Evolutionary conservation across 2,113 vertebrate species (phyloP), one percentile per base, ranked within the genome.

Genomic region (Oncorhynchus keta): DNA sequence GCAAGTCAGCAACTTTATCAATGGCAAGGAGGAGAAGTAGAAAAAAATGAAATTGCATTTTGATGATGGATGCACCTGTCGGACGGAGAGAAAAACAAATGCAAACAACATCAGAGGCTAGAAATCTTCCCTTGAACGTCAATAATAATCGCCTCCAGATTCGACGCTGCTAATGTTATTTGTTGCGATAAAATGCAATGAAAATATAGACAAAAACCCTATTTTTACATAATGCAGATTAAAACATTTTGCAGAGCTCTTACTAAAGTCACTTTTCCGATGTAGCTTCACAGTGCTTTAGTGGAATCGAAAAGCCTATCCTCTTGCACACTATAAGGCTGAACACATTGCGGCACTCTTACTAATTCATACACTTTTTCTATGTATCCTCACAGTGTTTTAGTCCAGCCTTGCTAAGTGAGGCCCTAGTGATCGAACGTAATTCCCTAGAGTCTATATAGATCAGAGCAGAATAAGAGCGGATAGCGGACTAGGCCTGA

Each of bases 1-100:
- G 88, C 87, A 85, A 91, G 90, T 93, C 91, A 93, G 92, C 92
- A 92, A 92, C 91, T 94, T 93, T 91, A 93, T 92, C 89, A 91
- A 88, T 83, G 90, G 76, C 89, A 35, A 35, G 26, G 65, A 70
- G n/a, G 45, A 74, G 35, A 32, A 5, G 68, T 84, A 73, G 83
- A 86, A 88, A 91, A 87, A 91, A 92, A 91, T 91, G 82, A 91
- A 92, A 92, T 91, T 92, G 89, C 84, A 89, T 89, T 89, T 90
- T 89, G 68, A 90, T 93, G 92, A 93, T 93, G 91, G 92, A 94
- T 94, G 91, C 89, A 84, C 87, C 90, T 91, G 93, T 92, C 93
- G 90, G 73, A 68, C 66, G 75, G 59, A 77, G 80, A 87, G 82
- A 87, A 89, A 88, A 91, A 84, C 85, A 90, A 90, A 90, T 77